These are phyloP conservation scores for Hyalella azteca DNA, from an alignment of 2,888 invertebrate species.

Conservation along the genomic window DNA sequence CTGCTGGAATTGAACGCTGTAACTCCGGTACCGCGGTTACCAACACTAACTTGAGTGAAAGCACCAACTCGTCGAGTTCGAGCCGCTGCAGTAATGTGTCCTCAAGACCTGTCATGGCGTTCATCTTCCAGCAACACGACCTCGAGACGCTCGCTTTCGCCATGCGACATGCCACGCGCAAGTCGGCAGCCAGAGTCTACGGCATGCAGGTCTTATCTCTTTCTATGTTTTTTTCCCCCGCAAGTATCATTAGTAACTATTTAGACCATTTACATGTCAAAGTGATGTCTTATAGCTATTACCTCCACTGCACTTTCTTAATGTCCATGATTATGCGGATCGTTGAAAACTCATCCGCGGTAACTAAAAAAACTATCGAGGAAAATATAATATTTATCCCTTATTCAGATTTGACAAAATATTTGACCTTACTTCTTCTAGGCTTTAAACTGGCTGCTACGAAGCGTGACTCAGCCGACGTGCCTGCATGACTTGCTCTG, in stretches of 20 bases:
- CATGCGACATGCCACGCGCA: constrained; percentile 83
- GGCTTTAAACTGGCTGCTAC: constrained; percentile 92
- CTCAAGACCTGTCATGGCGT: constrained; percentile 82
- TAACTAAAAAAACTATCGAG: no score
- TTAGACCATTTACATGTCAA: no score
- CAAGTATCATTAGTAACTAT: no score
- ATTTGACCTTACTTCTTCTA: no score
- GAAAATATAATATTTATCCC: no score
- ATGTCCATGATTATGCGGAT: no score
- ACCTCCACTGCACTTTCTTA: no score
- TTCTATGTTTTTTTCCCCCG: no score
- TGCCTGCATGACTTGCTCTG: constrained; percentile 94
- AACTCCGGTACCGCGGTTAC: constrained; percentile 63
- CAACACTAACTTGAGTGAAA: constrained; percentile 34
- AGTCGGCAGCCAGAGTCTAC: constrained; percentile 73
- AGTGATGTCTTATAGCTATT: no score
- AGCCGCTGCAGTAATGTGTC: constrained; percentile 39
- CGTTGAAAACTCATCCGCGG: no score
- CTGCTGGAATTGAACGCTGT: constrained; percentile 72
- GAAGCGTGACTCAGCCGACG: constrained; percentile 87
- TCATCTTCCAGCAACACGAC: constrained; percentile 85
- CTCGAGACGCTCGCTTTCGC: constrained; percentile 81
- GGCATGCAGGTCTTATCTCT: constrained; percentile 82
- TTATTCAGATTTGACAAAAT: no score
- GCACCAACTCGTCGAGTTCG: neutral